Percentiles rank a stretch among this genome's conserved stretches.
phyloP scores from a whole-genome alignment of 2,888 invertebrate species.

The Drosophila leonis region DNA sequence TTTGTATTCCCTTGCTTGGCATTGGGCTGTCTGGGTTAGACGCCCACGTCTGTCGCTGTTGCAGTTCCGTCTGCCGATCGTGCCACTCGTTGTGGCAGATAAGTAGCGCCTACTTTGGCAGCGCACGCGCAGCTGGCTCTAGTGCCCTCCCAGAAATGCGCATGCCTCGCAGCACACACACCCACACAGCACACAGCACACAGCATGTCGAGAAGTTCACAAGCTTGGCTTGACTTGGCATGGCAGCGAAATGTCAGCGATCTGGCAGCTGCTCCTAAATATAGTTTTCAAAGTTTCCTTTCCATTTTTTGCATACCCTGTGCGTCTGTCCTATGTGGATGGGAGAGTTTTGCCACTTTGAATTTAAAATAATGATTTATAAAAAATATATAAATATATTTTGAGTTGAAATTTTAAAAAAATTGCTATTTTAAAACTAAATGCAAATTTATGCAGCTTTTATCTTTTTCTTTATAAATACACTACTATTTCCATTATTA shows the following conservation, averaged over 20 bases:
- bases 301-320: conserved; percentile 25
- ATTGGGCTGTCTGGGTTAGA: conserved; percentile 13
- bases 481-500: too few relatives aligned
- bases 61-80: conserved; percentile 58
- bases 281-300: conserved; percentile 59
- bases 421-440: too few relatives aligned
- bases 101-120: conserved; percentile 37
- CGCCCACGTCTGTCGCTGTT: conserved; percentile 36
- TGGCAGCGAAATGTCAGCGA: conserved; percentile 68
- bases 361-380: too few relatives aligned
- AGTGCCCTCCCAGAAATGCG: conserved; percentile 51
- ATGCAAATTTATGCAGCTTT: too few relatives aligned
- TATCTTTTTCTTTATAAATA: too few relatives aligned
- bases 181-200: conserved; percentile 54
- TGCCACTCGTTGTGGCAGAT: conserved; percentile 71
- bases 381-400: too few relatives aligned
- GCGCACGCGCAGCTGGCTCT: conserved; percentile 47
- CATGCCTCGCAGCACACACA: conserved; percentile 20
- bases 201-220: conserved; percentile 54
- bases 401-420: too few relatives aligned
- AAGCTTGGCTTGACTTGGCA: conserved; percentile 38
- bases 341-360: not conserved
- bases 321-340: not conserved
- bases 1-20: not conserved
- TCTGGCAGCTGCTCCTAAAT: conserved; percentile 47